phyloP scores from a whole-genome alignment of 2,888 invertebrate species.

The Thecophora atra region DNA sequence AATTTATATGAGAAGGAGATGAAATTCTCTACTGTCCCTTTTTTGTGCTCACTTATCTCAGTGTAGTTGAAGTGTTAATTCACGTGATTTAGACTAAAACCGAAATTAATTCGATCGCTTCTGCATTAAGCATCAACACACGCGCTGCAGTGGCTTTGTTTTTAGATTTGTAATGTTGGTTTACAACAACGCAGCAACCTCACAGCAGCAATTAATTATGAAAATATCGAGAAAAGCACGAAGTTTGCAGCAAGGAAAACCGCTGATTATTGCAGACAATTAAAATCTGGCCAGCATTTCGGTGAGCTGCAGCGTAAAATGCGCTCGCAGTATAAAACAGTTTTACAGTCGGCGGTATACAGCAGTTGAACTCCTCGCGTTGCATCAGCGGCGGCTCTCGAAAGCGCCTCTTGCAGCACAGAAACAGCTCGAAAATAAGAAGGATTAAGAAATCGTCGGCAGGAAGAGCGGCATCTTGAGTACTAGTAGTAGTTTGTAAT shows the following conservation, averaged over 20 bases:
- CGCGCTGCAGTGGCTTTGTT: conserved; percentile 12
- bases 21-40: no score
- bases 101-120: conserved; percentile 41
- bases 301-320: conserved; percentile 3
- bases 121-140: conserved; percentile 4
- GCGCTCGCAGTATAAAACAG: conserved; percentile 57
- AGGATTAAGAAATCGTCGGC: background rate
- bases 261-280: background rate
- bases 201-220: conserved; percentile 29
- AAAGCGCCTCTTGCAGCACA: background rate
- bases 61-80: conserved; percentile 48
- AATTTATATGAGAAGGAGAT: no score
- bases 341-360: conserved; percentile 52
- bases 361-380: conserved; percentile 56
- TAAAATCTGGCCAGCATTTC: background rate
- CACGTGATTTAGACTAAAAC: conserved; percentile 61
- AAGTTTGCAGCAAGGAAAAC: background rate
- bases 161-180: background rate
- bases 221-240: conserved; percentile 2
- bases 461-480: background rate
- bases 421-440: background rate
- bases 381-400: conserved; percentile 31
- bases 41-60: background rate
- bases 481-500: background rate
- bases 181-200: conserved; percentile 38